Evolutionary conservation across 2,797 vertebrate genomes (phyloP).

Genomic region (Remorina albescens): DNA sequence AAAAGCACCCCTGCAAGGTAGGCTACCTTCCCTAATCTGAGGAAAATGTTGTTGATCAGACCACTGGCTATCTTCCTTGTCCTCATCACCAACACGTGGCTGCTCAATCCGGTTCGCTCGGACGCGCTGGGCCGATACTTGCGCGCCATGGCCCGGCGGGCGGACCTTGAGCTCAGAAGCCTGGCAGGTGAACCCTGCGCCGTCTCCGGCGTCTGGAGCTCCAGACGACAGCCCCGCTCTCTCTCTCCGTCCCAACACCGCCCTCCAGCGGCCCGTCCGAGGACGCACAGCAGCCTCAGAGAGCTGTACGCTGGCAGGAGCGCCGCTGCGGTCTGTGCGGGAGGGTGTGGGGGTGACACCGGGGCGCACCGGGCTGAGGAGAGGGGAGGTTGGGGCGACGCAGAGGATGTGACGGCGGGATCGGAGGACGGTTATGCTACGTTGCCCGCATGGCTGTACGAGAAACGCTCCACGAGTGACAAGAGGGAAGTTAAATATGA

Average conservation of each 20-base stretch:
- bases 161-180: constrained; percentile 70
- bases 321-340: constrained; percentile 63
- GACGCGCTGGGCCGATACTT: constrained; percentile 76
- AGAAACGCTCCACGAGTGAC: not conserved
- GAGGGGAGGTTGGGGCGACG: constrained; percentile 20
- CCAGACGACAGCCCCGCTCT: constrained; percentile 74
- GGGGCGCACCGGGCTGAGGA: constrained; percentile 34
- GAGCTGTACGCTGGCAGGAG: constrained; percentile 37
- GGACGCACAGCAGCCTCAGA: constrained; percentile 65
- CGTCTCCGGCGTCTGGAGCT: constrained; percentile 79
- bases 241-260: constrained; percentile 77
- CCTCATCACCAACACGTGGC: constrained; percentile 82
- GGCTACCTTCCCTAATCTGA: not conserved
- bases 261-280: constrained; percentile 83
- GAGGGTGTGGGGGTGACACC: constrained; percentile 66
- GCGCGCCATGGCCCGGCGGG: constrained; percentile 75
- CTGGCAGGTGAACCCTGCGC: constrained; percentile 85
- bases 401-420: constrained; percentile 15
- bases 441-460: not conserved
- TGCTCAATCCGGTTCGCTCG: constrained; percentile 73
- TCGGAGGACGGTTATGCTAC: constrained; percentile 4
- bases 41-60: constrained; percentile 81
- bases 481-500: not conserved
- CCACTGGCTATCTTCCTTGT: constrained; percentile 82
- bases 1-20: not conserved